These are phyloP conservation scores for Acanthosepion pharaonis DNA, from an alignment of 2,888 invertebrate genomes.

Conservation along the genomic window DNA sequence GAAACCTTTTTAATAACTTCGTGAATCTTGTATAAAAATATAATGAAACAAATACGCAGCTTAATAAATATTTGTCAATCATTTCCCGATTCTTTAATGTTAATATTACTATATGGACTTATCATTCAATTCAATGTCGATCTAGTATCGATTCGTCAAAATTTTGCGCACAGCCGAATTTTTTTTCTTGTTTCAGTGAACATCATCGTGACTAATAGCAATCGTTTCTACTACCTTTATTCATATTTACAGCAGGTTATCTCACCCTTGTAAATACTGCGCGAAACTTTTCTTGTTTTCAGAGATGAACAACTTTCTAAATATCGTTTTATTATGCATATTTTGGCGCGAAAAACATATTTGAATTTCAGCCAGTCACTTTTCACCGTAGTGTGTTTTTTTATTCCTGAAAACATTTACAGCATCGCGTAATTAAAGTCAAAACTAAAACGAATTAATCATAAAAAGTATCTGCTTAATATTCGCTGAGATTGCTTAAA, in stretches of 20 bases:
- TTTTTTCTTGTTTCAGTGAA: neutral
- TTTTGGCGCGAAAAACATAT: neutral
- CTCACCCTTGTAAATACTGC: neutral
- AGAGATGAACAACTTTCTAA: neutral
- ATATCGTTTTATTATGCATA: neutral
- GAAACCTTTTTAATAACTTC: too few relatives aligned
- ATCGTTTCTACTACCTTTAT: neutral
- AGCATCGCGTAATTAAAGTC: too few relatives aligned
- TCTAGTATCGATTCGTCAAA: neutral
- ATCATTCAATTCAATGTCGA: neutral
- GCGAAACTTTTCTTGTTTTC: neutral
- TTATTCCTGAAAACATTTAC: too few relatives aligned
- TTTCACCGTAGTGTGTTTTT: too few relatives aligned
- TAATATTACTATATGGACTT: neutral
- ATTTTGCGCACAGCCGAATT: neutral
- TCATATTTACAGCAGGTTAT: neutral
- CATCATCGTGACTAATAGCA: neutral
- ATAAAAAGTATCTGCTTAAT: too few relatives aligned
- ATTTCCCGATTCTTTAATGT: neutral
- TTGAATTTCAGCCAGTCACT: neutral
- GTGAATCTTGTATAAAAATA: too few relatives aligned
- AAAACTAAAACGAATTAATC: too few relatives aligned
- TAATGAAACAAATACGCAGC: too few relatives aligned
- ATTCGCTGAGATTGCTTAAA: too few relatives aligned
- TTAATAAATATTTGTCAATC: neutral